These are phyloP conservation scores for Siniperca obscura DNA, from an alignment of 2,797 vertebrate genomes.

Conservation along the genomic window DNA sequence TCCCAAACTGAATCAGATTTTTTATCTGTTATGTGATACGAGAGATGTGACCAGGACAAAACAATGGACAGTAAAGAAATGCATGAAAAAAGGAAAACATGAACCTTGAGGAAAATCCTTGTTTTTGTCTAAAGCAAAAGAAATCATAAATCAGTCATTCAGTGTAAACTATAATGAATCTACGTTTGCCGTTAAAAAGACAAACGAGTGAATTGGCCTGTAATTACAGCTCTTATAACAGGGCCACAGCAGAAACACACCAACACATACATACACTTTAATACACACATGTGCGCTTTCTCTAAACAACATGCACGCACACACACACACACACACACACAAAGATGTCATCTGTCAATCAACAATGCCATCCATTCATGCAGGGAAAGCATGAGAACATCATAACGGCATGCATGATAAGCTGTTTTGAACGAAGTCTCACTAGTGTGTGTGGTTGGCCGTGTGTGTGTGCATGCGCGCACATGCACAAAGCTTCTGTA, in stretches of 20 bases:
- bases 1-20: conserved; percentile 19
- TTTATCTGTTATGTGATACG: conserved; percentile 11
- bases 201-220: neutral
- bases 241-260: neutral
- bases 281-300: conserved; percentile 3
- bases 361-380: conserved; percentile 68
- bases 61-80: neutral
- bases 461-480: neutral
- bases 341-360: conserved; percentile 40
- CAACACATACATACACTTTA: neutral
- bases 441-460: neutral
- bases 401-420: conserved; percentile 42
- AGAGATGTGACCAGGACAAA: conserved; percentile 13
- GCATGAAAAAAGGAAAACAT: neutral
- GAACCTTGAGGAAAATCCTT: neutral
- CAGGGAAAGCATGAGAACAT: conserved; percentile 46
- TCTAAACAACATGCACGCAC: neutral
- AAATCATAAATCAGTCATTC: neutral
- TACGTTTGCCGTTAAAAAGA: conserved; percentile 3
- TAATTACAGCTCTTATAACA: conserved; percentile 38
- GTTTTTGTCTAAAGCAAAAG: conserved; percentile 7
- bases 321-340: neutral
- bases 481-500: conserved; percentile 15
- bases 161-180: conserved; percentile 2
- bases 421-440: conserved; percentile 6